A percentile compares a stretch with the other conserved stretches of the same genome.
Conservation (phyloP, 2,888 invertebrate species). For the Loripinus fragilis region DNA sequence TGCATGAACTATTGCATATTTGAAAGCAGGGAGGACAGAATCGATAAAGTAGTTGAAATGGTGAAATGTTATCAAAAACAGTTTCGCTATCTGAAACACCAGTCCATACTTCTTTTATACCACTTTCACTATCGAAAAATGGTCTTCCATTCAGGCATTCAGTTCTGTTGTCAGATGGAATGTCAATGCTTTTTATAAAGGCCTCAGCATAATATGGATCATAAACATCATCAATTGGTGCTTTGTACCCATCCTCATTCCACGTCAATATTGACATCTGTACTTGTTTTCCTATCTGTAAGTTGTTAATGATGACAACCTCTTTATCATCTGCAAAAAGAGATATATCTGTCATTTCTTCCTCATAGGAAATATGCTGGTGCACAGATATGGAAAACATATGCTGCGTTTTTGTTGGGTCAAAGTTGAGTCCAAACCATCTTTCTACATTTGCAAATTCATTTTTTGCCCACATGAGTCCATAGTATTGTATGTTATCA, state of each 20-base stretch:
- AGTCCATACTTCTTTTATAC: conserved; percentile 64
- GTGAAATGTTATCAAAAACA: conserved; percentile 46
- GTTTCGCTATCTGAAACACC: conserved; percentile 60
- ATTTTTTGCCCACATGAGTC: conserved; percentile 51
- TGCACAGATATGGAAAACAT: conserved; percentile 35
- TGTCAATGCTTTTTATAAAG: conserved; percentile 35
- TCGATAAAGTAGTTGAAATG: conserved; percentile 37
- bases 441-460: conserved; percentile 33
- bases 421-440: conserved; percentile 46
- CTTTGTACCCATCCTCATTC: conserved; percentile 61
- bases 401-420: conserved; percentile 26
- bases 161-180: conserved; percentile 49
- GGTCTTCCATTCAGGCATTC: conserved; percentile 61
- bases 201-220: conserved; percentile 59
- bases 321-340: conserved; percentile 42
- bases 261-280: conserved; percentile 44
- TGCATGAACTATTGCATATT: conserved; percentile 54
- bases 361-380: conserved; percentile 29
- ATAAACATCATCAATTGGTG: conserved; percentile 58
- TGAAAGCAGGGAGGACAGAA: conserved; percentile 59
- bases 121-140: conserved; percentile 65
- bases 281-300: conserved; percentile 32
- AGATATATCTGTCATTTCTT: conserved; percentile 32
- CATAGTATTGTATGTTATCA: conserved; percentile 31
- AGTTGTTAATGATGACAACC: conserved; percentile 32